Percentiles rank a stretch among this genome's conserved stretches.
Conservation (phyloP, 2,113 vertebrate species). For the Cyphotilapia sp. region DNA sequence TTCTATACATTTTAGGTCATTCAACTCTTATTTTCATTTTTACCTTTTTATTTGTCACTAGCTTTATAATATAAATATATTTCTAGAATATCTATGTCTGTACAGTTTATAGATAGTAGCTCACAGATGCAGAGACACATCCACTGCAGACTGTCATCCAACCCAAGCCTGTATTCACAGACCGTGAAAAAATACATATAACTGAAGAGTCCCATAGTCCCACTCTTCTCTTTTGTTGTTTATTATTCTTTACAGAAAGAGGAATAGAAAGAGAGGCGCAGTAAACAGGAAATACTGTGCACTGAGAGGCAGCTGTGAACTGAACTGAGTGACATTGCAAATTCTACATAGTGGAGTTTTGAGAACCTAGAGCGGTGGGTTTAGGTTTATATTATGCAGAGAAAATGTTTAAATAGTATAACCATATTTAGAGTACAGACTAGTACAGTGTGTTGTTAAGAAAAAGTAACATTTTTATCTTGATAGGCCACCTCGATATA, state of each 20-base stretch:
- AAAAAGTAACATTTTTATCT: not conserved
- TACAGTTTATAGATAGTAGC: not conserved
- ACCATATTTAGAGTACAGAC: not conserved
- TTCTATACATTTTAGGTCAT: not conserved
- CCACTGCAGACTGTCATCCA: not conserved
- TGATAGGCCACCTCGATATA: not conserved
- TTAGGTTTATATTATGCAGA: not conserved
- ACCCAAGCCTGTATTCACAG: not conserved
- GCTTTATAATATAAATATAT: not conserved
- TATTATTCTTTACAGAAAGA: not conserved
- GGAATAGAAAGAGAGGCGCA: not conserved
- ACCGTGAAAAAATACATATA: not conserved
- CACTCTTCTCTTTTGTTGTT: not conserved
- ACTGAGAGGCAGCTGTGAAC: conserved; percentile 42
- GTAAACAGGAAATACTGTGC: not conserved
- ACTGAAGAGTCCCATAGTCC: not conserved
- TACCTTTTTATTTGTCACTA: not conserved
- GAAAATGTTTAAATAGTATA: not conserved
- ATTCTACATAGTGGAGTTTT: not conserved
- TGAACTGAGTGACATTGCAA: conserved; percentile 21
- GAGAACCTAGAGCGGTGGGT: fast-evolving
- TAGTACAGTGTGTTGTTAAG: not conserved
- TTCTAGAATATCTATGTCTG: not conserved
- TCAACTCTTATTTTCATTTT: not conserved
- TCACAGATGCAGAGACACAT: not conserved